Base-by-base conservation (phyloP, 2,888 invertebrate genomes). In the Protophormia terraenovae region DNA sequence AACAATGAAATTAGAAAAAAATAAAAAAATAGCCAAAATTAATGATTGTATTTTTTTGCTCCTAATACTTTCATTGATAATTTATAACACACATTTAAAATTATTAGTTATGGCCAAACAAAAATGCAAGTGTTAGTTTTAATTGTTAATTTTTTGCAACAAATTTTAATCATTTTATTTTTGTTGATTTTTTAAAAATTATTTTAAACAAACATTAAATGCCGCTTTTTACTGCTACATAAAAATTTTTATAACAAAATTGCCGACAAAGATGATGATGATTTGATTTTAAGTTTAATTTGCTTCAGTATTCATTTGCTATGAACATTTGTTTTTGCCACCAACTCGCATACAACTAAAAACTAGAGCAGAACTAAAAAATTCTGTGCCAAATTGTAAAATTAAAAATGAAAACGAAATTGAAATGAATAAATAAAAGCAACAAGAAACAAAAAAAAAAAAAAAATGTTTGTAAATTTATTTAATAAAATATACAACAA, bases 281-380 rank as follows among this genome's bases (percentile, higher is more conserved):
- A 27, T 69, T 60, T 58, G 58, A 62, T 50, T 62, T 73, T n/a
- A 8, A 5, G 32, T 24, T 73, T 62, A 24, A 73, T 62, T 73
- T 24, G 6, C 19, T 73, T 62, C 3, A 47, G 22, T 35, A 3
- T 58, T 47, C 8, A 16, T 16, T 62, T 45, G 27, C 22, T 50
- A 16, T 22, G 16, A 41, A 62, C 53, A 71, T n/a, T n/a, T n/a
- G n/a, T n/a, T n/a, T n/a, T n/a, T 58, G 73, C 53, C 58, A 38
- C 10, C n/a, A n/a, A n/a, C n/a, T n/a, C n/a, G n/a, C 50, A 19
- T 32, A 75, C 47, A 47, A 24, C 67, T 38, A 10, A 50, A 75
- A 75, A 75, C 67, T 81, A 69, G 81, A 75, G 81, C 75, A 81
- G 66, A 75, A 81, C 75, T 75, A 75, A 80, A 66, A 60, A 75